Conservation (phyloP, 2,888 invertebrate species). For the Nomada fabriciana region DNA sequence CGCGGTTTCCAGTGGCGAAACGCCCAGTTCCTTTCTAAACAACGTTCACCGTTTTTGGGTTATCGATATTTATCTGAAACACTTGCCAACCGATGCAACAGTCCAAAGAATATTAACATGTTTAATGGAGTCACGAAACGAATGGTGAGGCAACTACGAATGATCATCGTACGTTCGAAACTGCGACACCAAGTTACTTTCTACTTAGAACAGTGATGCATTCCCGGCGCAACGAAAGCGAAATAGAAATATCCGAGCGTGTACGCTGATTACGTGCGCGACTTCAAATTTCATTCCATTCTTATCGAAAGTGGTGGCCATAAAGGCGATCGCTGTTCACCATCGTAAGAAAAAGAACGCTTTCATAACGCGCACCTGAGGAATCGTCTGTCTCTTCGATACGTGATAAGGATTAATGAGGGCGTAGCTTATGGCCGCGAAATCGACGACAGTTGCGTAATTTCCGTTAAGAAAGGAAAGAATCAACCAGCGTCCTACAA, state of each 20-base stretch:
- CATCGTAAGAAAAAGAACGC: neutral
- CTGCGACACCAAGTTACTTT: too few relatives aligned
- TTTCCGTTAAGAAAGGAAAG: neutral
- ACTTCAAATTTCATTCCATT: neutral
- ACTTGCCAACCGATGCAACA: neutral
- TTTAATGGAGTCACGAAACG: neutral
- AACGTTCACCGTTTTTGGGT: conserved; percentile 15
- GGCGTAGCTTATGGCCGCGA: neutral
- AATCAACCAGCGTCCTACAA: neutral
- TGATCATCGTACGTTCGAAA: too few relatives aligned
- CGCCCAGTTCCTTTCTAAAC: conserved; percentile 40
- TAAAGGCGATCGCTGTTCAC: conserved; percentile 6
- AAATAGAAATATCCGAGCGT: too few relatives aligned
- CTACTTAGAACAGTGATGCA: too few relatives aligned
- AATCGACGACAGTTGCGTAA: conserved; percentile 1
- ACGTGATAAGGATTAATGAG: conserved; percentile 46
- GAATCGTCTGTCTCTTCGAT: conserved; percentile 8
- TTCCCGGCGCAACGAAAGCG: too few relatives aligned
- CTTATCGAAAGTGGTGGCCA: neutral
- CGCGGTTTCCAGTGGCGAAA: conserved; percentile 22
- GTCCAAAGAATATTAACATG: neutral
- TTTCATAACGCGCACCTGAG: conserved; percentile 30
- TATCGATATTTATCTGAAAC: neutral
- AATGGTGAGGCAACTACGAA: too few relatives aligned
- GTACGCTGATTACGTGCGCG: too few relatives aligned